Evolutionary conservation across 2,888 invertebrate genomes (phyloP).

Genomic region (Opisthograptis luteolata): DNA sequence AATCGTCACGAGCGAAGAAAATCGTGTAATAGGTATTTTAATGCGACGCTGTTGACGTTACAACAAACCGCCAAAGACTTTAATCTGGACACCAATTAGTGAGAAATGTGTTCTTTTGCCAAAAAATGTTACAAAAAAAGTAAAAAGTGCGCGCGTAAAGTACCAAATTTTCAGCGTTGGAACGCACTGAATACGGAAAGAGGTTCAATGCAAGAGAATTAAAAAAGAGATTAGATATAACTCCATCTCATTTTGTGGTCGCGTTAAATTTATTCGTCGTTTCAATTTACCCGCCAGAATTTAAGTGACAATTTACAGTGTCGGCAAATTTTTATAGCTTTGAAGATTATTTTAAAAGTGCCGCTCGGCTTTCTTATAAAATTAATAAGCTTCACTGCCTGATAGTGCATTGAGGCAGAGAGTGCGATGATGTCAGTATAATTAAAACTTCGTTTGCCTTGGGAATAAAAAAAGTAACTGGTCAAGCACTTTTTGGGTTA

Average conservation of each 20-base stretch:
- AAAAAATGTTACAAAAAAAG: conserved; percentile 27
- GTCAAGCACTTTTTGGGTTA: too few relatives aligned
- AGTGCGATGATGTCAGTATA: conserved; percentile 16
- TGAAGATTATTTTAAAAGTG: conserved; percentile 10
- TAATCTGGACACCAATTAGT: conserved; percentile 56
- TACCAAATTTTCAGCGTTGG: conserved; percentile 20
- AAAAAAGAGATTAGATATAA: too few relatives aligned
- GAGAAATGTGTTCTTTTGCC: conserved; percentile 37
- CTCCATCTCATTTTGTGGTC: too few relatives aligned
- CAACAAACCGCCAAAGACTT: conserved; percentile 43
- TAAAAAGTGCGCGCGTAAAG: conserved; percentile 16
- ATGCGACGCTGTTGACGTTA: conserved; percentile 28
- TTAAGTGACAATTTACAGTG: conserved; percentile 17
- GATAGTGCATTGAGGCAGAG: conserved; percentile 10
- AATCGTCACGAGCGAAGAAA: conserved; percentile 42
- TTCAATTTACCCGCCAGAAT: background rate
- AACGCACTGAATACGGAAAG: conserved; percentile 21
- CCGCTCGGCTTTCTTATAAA: conserved; percentile 8
- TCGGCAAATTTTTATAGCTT: conserved; percentile 22
- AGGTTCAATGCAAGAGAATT: background rate
- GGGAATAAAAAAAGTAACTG: background rate
- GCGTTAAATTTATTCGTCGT: background rate
- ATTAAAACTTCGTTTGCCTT: background rate
- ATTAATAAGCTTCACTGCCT: conserved; percentile 11
- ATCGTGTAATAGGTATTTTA: conserved; percentile 35